A percentile compares a stretch with the other conserved stretches of the same genome.
Conservation (phyloP, 2,113 vertebrate genomes). For the Nicator chloris region DNA sequence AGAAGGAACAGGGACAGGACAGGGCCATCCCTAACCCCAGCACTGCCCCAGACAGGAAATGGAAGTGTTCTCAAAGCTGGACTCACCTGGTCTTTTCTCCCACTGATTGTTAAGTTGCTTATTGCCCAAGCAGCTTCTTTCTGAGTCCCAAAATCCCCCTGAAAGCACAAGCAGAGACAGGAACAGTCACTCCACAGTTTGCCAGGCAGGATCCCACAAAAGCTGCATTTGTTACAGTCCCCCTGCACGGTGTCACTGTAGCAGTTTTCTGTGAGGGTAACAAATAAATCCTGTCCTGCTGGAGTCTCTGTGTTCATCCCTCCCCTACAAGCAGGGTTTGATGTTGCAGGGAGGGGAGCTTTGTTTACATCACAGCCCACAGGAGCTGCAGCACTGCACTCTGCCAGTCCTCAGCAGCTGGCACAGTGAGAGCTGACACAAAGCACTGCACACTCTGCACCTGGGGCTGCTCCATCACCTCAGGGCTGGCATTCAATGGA, state of each 20-base stretch:
- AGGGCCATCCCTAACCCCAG: not conserved
- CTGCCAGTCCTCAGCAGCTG: not conserved
- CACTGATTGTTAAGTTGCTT: conserved; percentile 98
- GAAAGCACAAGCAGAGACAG: not conserved
- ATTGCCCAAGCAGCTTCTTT: conserved; percentile 99
- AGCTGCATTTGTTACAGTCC: not conserved
- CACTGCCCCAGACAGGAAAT: not conserved
- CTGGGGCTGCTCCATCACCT: not conserved
- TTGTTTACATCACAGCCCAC: not conserved
- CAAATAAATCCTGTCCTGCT: not conserved
- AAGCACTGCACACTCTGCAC: not conserved
- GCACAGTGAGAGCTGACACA: not conserved
- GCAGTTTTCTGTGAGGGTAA: not conserved
- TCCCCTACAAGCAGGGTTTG: rapidly evolving
- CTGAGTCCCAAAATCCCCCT: conserved; percentile 99
- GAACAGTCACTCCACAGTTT: not conserved
- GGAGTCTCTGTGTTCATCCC: not conserved
- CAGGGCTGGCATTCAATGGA: not conserved
- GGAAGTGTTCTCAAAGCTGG: not conserved
- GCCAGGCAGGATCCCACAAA: not conserved
- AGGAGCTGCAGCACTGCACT: not conserved
- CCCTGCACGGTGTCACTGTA: rapidly evolving
- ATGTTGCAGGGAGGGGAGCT: not conserved
- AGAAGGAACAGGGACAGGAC: not conserved
- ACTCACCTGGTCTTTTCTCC: conserved; percentile 96